Evolutionary conservation across 2,888 invertebrate species (phyloP), one percentile per base, ranked within the genome.

Genomic region (Amphipoea oculea): DNA sequence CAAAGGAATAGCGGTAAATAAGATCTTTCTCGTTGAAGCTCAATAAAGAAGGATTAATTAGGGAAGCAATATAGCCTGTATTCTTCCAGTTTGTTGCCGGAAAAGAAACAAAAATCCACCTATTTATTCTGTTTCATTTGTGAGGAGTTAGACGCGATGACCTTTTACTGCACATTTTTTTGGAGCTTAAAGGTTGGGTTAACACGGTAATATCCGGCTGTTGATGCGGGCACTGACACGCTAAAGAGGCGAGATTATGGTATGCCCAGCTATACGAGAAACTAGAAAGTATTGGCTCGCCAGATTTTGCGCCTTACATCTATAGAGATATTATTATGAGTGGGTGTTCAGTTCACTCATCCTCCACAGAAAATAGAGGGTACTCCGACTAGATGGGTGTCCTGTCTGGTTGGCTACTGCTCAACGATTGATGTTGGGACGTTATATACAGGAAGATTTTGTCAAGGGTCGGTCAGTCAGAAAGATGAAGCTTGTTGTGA

Each of bases 1-100:
- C 65, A n/a, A 75, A 66, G 65, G 9, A 36, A 57, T 14, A 48
- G 75, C 36, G 36, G 54, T 36, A 75, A 77, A 66, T 75, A 74
- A 66, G 36, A 36, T 75, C 45, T 66, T 66, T 74, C 54, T 36
- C 4, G 12, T n/a, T 5, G 12, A 29, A 36, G 45, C 23, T 17
- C 23, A 20, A 63, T 48, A 48, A 48, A 36, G 40, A 66, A 66
- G 12, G 12, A 40, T 66, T 42, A 40, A 66, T 66, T 42, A 66
- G 23, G 40, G 23, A 11, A 66, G 40, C 6, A 12, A 66, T 40
- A 23, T 23, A 23, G 23, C 36, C 20, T 9, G 36, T 36, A 36
- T 36, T 17, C 62, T 65, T 65, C 23, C 23, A 23, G 11, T 40
- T 65, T 6, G 12, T 20, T 23, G 5, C 40, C 40, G 11, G 65